A percentile compares a stretch with the other conserved stretches of the same genome.
Conservation (phyloP, 2,113 vertebrate species). For the Alligator sinensis region DNA sequence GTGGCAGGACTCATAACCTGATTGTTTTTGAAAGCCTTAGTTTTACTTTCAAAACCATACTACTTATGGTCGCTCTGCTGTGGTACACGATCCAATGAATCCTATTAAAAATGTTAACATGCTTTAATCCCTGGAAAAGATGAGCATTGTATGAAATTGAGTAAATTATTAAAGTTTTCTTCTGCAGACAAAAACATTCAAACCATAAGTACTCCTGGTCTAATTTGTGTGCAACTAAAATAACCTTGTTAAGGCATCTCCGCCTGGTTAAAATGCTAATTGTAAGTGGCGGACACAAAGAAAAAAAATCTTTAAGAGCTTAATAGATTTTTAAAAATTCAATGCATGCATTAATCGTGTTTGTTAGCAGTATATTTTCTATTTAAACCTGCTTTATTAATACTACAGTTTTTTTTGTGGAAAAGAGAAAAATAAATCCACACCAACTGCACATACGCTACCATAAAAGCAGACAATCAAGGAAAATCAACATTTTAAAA, state of each 20-base stretch:
- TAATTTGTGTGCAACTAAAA: slow-evolving; percentile 45
- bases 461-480: not conserved
- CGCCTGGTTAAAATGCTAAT: slow-evolving; percentile 23
- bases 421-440: slow-evolving; percentile 1
- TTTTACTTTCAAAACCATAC: not conserved
- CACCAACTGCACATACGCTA: fast-evolving
- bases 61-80: not conserved
- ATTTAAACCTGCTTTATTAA: slow-evolving; percentile 25
- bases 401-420: not conserved
- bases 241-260: slow-evolving; percentile 49
- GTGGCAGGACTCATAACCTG: not conserved
- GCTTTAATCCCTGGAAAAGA: not conserved
- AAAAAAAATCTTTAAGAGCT: slow-evolving; percentile 43
- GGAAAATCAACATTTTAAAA: not conserved
- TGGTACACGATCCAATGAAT: not conserved
- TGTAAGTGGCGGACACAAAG: not conserved
- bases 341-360: slow-evolving; percentile 37
- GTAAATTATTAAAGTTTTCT: not conserved
- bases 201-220: not conserved
- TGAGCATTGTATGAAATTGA: not conserved
- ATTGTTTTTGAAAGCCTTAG: not conserved
- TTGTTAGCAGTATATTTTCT: slow-evolving; percentile 43
- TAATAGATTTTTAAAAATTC: not conserved
- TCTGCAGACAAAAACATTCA: not conserved
- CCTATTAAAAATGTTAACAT: not conserved